Evolutionary conservation across 2,888 invertebrate genomes (phyloP).

Genomic region (Sarcophaga rosellei): DNA sequence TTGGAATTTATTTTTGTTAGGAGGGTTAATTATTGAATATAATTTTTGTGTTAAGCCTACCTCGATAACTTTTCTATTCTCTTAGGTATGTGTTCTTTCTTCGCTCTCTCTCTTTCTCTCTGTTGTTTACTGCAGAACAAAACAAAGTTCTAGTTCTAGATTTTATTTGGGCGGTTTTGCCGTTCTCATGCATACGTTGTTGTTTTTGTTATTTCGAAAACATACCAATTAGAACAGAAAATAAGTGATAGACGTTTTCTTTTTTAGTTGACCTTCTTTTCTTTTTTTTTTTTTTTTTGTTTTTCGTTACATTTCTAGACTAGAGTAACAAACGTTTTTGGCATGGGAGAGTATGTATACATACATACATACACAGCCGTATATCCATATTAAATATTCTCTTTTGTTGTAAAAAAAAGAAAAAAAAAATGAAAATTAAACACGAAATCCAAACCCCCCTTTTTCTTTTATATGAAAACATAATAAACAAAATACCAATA

Average conservation of each 20-base stretch:
- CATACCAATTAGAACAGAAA: constrained; percentile 38
- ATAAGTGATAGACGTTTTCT: constrained; percentile 33
- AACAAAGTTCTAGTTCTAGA: constrained; percentile 63
- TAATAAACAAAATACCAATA: constrained; percentile 19
- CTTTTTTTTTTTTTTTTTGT: constrained; percentile 31
- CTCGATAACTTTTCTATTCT: constrained; percentile 53
- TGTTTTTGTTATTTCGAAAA: constrained; percentile 28
- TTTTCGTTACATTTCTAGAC: constrained; percentile 30
- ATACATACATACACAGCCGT: no score
- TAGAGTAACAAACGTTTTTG: background rate
- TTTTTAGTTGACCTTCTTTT: constrained; percentile 61
- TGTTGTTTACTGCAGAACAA: constrained; percentile 4
- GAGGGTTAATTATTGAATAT: constrained; percentile 30
- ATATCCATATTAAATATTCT: no score
- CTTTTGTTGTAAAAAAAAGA: no score
- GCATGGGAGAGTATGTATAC: background rate
- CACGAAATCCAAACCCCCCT: background rate
- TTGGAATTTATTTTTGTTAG: no score
- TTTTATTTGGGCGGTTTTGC: constrained; percentile 37
- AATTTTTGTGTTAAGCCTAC: constrained; percentile 39
- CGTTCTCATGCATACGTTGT: background rate
- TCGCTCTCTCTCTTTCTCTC: background rate
- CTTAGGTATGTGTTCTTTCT: constrained; percentile 33
- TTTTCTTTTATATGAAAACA: background rate
- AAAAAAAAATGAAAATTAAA: no score